These are phyloP conservation scores for Icerya purchasi DNA, from an alignment of 2,888 invertebrate genomes.

Conservation along the genomic window DNA sequence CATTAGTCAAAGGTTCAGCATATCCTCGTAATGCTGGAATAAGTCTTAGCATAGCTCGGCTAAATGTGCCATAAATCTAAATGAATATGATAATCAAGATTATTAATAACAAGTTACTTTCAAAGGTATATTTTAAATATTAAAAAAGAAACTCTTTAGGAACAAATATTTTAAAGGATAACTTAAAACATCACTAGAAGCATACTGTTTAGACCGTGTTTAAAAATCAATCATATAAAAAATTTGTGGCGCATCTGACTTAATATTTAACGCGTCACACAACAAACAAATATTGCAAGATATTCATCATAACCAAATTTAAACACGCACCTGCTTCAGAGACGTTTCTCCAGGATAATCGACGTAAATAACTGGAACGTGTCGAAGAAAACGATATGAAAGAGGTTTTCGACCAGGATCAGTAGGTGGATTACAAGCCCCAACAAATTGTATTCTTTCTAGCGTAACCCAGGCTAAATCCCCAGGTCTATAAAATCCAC, in stretches of 20 bases:
- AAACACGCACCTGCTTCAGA: constrained; percentile 49
- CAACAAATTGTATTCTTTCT: constrained; percentile 97
- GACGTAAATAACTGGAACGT: constrained; percentile 96
- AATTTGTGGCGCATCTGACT: background rate
- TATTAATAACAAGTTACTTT: too few relatives aligned
- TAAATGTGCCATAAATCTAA: constrained; percentile 94
- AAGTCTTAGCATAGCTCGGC: constrained; percentile 88
- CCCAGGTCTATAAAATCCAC: constrained; percentile 48
- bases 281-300: too few relatives aligned
- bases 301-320: too few relatives aligned
- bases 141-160: constrained; percentile 2
- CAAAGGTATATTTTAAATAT: too few relatives aligned
- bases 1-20: constrained; percentile 88
- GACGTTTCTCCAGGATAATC: constrained; percentile 98
- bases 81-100: too few relatives aligned
- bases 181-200: too few relatives aligned
- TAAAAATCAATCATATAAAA: background rate
- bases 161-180: too few relatives aligned
- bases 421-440: constrained; percentile 98
- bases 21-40: constrained; percentile 78
- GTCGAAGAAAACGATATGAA: constrained; percentile 68
- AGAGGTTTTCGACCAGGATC: constrained; percentile 95
- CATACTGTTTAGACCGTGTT: too few relatives aligned
- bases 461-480: constrained; percentile 94
- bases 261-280: too few relatives aligned